These are phyloP conservation scores for Trinectes maculatus DNA, from an alignment of 2,113 vertebrate species.

Conservation along the genomic window DNA sequence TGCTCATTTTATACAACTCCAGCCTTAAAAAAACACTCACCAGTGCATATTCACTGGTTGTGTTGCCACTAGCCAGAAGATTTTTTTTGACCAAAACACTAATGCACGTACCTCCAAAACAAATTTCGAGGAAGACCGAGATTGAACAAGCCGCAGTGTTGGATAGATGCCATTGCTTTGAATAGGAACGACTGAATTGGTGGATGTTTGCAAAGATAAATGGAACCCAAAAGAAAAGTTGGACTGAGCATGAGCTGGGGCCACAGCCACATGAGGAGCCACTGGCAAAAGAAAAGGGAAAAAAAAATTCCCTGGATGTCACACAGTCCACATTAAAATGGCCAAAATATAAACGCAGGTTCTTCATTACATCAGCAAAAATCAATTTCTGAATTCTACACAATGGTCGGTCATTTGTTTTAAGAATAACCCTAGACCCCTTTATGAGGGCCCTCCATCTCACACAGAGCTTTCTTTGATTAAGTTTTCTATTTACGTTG, in stretches of 20 bases:
- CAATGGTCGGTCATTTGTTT: no score
- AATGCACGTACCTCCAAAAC: conserved; percentile 52
- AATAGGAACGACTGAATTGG: conserved; percentile 39
- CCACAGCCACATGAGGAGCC: no score
- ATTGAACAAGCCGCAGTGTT: conserved; percentile 32
- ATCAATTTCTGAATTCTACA: background rate
- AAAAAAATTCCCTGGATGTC: background rate
- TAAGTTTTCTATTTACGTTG: background rate
- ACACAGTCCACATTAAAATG: no score
- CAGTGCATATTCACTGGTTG: conserved; percentile 65
- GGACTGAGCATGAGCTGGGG: conserved; percentile 44
- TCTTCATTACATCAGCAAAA: background rate
- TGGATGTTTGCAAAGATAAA: conserved; percentile 52
- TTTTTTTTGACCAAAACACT: conserved; percentile 71
- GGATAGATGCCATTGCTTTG: conserved; percentile 43
- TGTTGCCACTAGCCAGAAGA: conserved; percentile 67
- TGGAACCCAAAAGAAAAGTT: conserved; percentile 53
- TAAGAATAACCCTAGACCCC: no score
- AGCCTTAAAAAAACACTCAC: conserved; percentile 58
- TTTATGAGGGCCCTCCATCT: background rate
- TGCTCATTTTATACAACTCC: conserved; percentile 72
- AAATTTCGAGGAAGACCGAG: conserved; percentile 50
- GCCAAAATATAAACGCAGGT: no score
- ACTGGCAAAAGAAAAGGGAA: conserved; percentile 12
- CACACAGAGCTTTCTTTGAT: background rate